Evolutionary conservation across 2,797 vertebrate species (phyloP).

Genomic region (Galago senegalensis): DNA sequence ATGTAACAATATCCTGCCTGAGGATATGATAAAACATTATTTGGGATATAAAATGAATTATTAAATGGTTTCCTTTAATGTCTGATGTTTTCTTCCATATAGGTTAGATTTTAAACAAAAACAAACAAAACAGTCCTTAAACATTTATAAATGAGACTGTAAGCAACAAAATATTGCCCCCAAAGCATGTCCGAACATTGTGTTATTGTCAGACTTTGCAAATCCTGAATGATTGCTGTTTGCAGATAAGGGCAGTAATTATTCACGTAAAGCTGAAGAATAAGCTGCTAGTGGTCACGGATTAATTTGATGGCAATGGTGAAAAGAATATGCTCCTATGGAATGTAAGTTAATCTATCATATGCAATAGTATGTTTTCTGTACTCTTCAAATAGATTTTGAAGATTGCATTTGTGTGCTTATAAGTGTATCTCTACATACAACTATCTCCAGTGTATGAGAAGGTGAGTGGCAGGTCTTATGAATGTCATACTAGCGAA

Average conservation of each 20-base stretch:
- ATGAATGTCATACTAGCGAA: background rate
- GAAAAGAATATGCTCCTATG: background rate
- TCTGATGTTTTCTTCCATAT: background rate
- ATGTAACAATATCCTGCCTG: background rate
- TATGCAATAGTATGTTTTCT: background rate
- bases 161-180: background rate
- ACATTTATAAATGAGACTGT: background rate
- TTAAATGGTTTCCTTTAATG: background rate
- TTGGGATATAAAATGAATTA: background rate
- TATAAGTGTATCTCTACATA: background rate
- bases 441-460: background rate
- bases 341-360: background rate
- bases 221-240: background rate
- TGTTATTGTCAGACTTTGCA: background rate
- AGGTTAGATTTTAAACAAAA: slow-evolving; percentile 4
- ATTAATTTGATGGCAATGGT: background rate
- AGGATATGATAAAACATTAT: background rate
- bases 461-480: background rate
- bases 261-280: background rate
- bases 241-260: background rate
- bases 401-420: background rate
- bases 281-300: background rate
- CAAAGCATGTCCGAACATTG: background rate
- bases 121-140: background rate
- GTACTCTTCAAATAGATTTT: background rate